Percentiles rank a stretch among this genome's conserved stretches.
Conservation (phyloP, 2,797 vertebrate species). For the Benthosema pterotum region DNA sequence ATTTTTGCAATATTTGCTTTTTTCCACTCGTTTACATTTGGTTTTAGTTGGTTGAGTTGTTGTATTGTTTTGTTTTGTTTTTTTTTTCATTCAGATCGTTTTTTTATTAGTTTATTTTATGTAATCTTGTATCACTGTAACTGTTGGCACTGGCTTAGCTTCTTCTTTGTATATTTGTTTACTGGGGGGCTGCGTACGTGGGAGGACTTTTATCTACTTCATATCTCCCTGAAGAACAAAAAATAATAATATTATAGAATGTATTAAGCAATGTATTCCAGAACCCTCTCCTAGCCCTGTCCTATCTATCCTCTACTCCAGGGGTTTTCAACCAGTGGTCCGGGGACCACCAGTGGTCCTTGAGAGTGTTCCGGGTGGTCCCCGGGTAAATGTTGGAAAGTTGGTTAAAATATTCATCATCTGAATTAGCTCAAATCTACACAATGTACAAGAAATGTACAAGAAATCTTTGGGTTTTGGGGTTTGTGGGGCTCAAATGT, state of each 20-base stretch:
- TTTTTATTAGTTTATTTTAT: constrained; percentile 39
- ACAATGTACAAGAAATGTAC: no score
- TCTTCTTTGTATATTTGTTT: constrained; percentile 82
- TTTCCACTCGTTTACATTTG: constrained; percentile 44
- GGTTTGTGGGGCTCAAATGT: no score
- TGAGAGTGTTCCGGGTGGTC: no score
- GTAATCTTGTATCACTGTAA: constrained; percentile 72
- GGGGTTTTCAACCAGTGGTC: no score
- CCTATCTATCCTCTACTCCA: constrained; percentile 68
- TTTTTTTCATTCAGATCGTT: constrained; percentile 55
- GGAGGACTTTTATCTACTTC: constrained; percentile 78
- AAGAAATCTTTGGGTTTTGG: no score
- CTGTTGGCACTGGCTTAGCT: constrained; percentile 77
- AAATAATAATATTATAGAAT: constrained; percentile 51
- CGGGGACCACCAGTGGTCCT: no score
- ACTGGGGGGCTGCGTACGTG: constrained; percentile 78
- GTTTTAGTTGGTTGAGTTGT: constrained; percentile 47
- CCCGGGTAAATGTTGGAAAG: no score
- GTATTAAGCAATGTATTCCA: constrained; percentile 72
- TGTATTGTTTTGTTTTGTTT: no score
- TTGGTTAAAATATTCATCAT: no score
- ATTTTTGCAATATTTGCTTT: constrained; percentile 53
- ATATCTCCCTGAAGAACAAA: constrained; percentile 50
- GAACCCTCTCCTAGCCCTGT: constrained; percentile 67
- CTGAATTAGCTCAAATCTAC: no score